phyloP scores from a whole-genome alignment of 2,797 vertebrate genomes.

The Myotis vivesi region DNA sequence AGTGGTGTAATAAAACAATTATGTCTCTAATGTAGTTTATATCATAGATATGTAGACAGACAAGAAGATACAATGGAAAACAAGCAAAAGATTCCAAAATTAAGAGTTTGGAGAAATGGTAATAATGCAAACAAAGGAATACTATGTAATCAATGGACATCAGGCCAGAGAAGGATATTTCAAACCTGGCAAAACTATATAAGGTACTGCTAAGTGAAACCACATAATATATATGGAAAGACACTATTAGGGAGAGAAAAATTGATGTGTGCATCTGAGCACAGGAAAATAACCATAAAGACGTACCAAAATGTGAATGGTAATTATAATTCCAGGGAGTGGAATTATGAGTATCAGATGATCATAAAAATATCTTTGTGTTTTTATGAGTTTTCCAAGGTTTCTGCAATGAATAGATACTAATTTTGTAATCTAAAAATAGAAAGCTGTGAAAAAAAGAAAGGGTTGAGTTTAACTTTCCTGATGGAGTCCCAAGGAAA shows the following conservation, averaged over 20 bases:
- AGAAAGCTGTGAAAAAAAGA: not conserved
- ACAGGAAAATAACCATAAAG: not conserved
- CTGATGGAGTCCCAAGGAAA: constrained; percentile 22
- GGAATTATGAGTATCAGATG: not conserved
- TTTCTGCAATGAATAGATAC: not conserved
- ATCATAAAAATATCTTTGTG: not conserved
- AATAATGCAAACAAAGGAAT: not conserved
- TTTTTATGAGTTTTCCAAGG: not conserved
- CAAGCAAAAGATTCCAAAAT: not conserved
- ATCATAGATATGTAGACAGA: not conserved
- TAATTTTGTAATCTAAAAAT: not conserved
- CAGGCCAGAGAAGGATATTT: not conserved
- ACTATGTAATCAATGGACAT: not conserved
- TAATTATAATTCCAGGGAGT: not conserved
- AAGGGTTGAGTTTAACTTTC: not conserved
- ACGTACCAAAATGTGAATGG: not conserved
- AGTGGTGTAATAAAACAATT: not conserved
- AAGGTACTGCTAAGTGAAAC: not conserved
- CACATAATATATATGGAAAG: not conserved
- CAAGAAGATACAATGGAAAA: not conserved
- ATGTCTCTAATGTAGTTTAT: not conserved
- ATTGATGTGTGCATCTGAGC: fast-evolving
- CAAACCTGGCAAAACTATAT: not conserved
- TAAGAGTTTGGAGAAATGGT: not conserved
- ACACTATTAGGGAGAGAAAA: not conserved